phyloP scores from a whole-genome alignment of 53 echinoderm and acorn worm species.

The Echinarachnius parma region DNA sequence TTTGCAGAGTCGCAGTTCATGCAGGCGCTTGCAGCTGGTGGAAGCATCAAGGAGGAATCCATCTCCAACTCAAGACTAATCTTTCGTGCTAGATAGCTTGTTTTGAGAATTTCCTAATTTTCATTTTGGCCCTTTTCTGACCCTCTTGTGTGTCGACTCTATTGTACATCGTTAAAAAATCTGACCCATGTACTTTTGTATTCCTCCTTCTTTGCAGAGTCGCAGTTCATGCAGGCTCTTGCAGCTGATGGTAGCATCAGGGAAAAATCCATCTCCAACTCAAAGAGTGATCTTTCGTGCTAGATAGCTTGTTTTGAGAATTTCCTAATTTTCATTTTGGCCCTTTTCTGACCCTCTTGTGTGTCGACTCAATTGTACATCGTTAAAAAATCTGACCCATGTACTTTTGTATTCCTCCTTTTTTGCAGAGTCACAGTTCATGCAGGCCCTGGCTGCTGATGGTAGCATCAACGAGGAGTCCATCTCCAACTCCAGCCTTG shows the following conservation, averaged over 20 bases:
- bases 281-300: slow-evolving; percentile 61
- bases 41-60: slow-evolving; percentile 70
- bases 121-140: no score
- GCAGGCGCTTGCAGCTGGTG: slow-evolving; percentile 70
- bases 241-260: slow-evolving; percentile 73
- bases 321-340: no score
- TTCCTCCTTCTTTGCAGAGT: slow-evolving; percentile 32
- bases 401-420: neutral
- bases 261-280: slow-evolving; percentile 69
- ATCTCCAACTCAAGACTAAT: slow-evolving; percentile 62
- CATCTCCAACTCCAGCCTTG: slow-evolving; percentile 63
- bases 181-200: neutral
- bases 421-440: slow-evolving; percentile 61
- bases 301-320: no score
- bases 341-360: no score
- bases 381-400: no score
- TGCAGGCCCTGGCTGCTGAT: slow-evolving; percentile 70
- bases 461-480: slow-evolving; percentile 76
- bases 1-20: slow-evolving; percentile 66
- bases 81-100: no score
- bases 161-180: no score
- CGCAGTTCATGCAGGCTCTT: slow-evolving; percentile 70
- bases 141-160: no score
- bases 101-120: no score
- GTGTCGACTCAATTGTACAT: no score